Conservation (phyloP, 1,140 invertebrate genomes). For the Bathynomus jamesi region DNA sequence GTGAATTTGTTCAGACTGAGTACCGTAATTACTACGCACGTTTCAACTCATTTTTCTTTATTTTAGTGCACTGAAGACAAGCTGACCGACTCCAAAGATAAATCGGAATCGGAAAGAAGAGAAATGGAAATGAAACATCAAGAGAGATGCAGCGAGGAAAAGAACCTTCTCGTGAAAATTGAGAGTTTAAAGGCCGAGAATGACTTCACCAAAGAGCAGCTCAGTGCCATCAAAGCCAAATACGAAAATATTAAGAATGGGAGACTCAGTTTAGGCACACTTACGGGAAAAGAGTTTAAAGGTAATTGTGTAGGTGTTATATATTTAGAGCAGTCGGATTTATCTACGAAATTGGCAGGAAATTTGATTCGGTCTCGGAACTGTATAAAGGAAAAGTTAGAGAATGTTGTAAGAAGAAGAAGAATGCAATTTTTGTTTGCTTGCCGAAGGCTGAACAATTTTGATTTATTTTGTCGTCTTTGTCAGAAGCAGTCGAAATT, state of each 20-base stretch:
- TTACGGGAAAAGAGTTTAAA: conserved; percentile 18
- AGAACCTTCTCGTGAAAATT: conserved; percentile 37
- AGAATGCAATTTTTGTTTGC: too few species aligned
- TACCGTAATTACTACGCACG: too few species aligned
- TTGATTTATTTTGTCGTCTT: too few species aligned
- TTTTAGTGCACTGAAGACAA: conserved; percentile 48
- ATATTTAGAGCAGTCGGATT: conserved; percentile 22
- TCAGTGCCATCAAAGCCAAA: conserved; percentile 41
- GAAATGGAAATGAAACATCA: conserved; percentile 45
- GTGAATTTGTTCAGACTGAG: too few species aligned
- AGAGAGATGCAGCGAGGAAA: conserved; percentile 45
- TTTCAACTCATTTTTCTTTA: too few species aligned
- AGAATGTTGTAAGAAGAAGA: too few species aligned
- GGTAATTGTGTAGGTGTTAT: conserved; percentile 39
- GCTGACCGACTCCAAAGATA: conserved; percentile 46
- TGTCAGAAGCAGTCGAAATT: too few species aligned
- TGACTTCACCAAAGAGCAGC: conserved; percentile 46
- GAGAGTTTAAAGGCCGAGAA: conserved; percentile 44
- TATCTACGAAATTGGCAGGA: too few species aligned
- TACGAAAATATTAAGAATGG: conserved; percentile 34
- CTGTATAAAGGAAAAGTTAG: too few species aligned
- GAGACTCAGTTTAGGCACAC: conserved; percentile 22
- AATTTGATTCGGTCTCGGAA: too few species aligned
- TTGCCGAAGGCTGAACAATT: too few species aligned
- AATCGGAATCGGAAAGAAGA: conserved; percentile 46